Evolutionary conservation across 2,888 invertebrate genomes (phyloP), one percentile per base, ranked within the genome.

Genomic region (Ptycholaimellus sp.): DNA sequence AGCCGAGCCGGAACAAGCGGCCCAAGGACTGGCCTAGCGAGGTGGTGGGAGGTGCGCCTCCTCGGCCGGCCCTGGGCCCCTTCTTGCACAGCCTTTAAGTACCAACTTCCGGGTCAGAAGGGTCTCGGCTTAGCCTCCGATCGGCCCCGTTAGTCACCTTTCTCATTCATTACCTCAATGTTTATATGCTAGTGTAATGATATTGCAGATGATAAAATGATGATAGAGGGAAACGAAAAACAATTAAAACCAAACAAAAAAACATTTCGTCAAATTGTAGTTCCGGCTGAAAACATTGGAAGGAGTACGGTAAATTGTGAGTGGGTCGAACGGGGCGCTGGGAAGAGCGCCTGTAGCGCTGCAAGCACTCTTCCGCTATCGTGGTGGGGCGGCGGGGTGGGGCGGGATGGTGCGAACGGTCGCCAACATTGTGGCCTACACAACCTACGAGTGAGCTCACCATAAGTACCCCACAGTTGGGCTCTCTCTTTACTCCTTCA

Each of bases 351-450:
- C 1, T 45, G 56, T 16, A 53, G 54, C 1, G 43, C 55, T 7
- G 53, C 55, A 3, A 43, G 56, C 3, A 56, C 56, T 45, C 47
- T 54, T n/a, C 50, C 55, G 45, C 48, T 56, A 30, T 56, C 56
- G 43, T 46, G 52, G 3, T 49, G 49, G 2, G 49, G 48, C 29
- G 55, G 55, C 22, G 43, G 42, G 23, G 52, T 55, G n/a, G 31
- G 48, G 22, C 51, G 56, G 20, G 55, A 55, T 34, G 56, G 50
- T 11, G n/a, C 40, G 52, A 5, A 40, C 44, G 57, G 74, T 63
- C 75, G 45, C 76, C 7, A 68, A 69, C 33, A 65, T 85, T n/a
- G n/a, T 49, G 83, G 83, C 16, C 68, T 85, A 31, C 83, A 83
- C 60, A 73, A 76, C 53, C 63, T 85, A 44, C 70, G 83, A 74